Conservation (phyloP, 2,888 invertebrate genomes). For the Acheta domesticus region DNA sequence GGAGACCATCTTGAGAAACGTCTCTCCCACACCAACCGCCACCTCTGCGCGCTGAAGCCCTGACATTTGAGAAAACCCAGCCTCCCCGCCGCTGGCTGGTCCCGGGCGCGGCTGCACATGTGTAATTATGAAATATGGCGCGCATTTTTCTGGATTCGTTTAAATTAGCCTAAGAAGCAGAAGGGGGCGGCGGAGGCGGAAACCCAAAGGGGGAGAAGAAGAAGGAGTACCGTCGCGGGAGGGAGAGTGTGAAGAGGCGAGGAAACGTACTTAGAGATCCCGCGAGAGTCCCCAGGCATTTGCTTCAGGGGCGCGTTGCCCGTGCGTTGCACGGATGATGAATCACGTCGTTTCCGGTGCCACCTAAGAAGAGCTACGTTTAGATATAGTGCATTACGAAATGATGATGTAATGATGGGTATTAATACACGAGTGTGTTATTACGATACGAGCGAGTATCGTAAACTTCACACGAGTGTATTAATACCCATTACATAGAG, state of each 20-base stretch:
- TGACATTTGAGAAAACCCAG: background rate
- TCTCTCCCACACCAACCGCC: background rate
- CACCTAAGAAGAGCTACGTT: too few species aligned
- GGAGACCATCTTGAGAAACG: too few species aligned
- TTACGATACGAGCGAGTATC: too few species aligned
- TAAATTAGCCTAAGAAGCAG: constrained; percentile 1
- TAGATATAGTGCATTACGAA: too few species aligned
- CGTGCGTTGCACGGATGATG: too few species aligned
- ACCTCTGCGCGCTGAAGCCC: background rate
- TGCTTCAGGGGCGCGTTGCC: too few species aligned
- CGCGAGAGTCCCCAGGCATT: background rate
- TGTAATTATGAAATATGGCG: background rate
- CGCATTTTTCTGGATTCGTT: constrained; percentile 7
- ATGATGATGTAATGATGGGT: too few species aligned
- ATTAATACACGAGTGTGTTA: too few species aligned
- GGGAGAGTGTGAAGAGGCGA: background rate
- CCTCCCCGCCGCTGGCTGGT: background rate
- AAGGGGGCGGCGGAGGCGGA: background rate
- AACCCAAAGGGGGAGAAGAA: background rate
- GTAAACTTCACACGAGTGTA: too few species aligned
- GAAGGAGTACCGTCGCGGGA: background rate
- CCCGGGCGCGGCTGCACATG: background rate
- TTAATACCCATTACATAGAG: too few species aligned
- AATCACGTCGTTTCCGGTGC: too few species aligned
- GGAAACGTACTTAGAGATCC: background rate